These are phyloP conservation scores for Trachythela sp. DNA, from an alignment of 64 coral and sea anemone species.

Conservation along the genomic window DNA sequence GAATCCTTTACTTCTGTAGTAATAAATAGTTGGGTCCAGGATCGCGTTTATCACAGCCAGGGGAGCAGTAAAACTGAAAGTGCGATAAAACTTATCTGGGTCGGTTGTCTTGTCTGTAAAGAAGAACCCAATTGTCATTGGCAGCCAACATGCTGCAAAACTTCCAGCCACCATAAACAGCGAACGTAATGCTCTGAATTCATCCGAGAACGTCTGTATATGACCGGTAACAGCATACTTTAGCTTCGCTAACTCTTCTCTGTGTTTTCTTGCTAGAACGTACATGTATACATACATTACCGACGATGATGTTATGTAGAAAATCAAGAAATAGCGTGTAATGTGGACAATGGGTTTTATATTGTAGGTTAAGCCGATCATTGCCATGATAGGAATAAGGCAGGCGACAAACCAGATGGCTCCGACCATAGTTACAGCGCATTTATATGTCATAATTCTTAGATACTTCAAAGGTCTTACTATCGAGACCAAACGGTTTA, in stretches of 20 bases:
- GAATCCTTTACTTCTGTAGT: neutral
- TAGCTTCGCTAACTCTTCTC: neutral
- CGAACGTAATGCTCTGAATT: neutral
- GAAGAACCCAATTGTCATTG: neutral
- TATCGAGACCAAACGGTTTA: neutral
- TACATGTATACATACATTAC: neutral
- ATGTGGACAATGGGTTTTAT: neutral
- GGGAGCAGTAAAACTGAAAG: neutral
- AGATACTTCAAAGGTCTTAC: neutral
- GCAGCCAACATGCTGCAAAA: neutral
- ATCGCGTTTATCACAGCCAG: neutral
- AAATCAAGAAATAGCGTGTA: neutral
- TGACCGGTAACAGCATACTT: neutral
- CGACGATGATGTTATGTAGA: neutral
- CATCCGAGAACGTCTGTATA: neutral
- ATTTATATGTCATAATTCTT: neutral
- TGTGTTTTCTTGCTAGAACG: neutral
- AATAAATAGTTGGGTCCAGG: neutral
- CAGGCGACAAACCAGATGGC: neutral
- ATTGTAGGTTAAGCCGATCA: neutral
- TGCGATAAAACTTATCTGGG: neutral
- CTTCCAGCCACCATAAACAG: neutral
- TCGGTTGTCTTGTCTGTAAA: neutral
- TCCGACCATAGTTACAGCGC: neutral
- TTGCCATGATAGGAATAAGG: neutral